These are phyloP conservation scores for Andrena minutula DNA, from an alignment of 2,888 invertebrate genomes.

Conservation along the genomic window DNA sequence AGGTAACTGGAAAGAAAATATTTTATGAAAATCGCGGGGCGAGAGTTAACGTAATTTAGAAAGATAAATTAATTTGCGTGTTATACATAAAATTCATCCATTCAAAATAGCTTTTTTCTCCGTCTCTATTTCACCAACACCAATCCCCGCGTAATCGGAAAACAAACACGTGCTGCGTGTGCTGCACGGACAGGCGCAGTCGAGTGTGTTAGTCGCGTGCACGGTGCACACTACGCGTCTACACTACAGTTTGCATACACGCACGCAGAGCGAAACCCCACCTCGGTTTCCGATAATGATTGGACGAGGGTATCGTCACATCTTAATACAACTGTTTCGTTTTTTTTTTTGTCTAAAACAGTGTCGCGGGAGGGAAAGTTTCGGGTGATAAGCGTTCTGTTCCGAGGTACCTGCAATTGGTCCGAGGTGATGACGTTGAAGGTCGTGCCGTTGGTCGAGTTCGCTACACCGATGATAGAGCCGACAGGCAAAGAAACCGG, in stretches of 20 bases:
- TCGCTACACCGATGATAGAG: constrained; percentile 89
- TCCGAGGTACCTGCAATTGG: constrained; percentile 88
- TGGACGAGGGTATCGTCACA: constrained; percentile 4
- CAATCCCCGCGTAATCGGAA: background rate
- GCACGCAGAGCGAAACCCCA: background rate
- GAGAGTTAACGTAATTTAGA: too few relatives aligned
- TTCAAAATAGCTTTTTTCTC: background rate
- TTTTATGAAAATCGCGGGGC: background rate
- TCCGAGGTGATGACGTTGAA: constrained; percentile 95
- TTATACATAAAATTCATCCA: too few relatives aligned
- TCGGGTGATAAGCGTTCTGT: background rate
- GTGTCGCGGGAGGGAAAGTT: background rate
- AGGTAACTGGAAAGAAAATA: constrained; percentile 77
- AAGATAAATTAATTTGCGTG: too few relatives aligned
- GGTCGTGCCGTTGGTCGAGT: constrained; percentile 88
- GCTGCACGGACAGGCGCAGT: constrained; percentile 27
- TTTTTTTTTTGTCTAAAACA: too few relatives aligned
- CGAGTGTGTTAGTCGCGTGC: constrained; percentile 1
- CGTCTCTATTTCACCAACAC: background rate
- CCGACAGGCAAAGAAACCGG: constrained; percentile 92
- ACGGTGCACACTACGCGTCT: constrained; percentile 5
- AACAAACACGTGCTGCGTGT: constrained; percentile 14
- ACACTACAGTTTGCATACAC: background rate
- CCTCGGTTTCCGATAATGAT: background rate
- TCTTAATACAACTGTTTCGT: background rate